Percentiles rank a stretch among this genome's conserved stretches.
Evolutionary conservation across 2,113 vertebrate genomes (phyloP).

Genomic region (Solea solea): DNA sequence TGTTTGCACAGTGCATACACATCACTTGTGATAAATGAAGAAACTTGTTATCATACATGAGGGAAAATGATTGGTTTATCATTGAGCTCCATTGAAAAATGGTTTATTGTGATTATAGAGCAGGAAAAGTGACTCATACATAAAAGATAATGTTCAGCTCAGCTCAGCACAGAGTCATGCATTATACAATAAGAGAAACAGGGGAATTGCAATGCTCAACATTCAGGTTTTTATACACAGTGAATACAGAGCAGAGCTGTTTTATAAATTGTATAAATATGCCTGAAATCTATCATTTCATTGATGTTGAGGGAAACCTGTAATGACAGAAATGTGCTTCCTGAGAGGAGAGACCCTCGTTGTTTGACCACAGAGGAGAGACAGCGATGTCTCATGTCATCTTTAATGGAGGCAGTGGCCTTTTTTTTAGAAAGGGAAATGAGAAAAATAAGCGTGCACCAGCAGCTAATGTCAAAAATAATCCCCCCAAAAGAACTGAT

Average conservation of each 20-base stretch:
- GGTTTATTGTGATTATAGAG: too few species aligned
- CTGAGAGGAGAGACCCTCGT: constrained; percentile 4
- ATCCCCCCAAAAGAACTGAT: too few species aligned
- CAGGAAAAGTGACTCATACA: neutral
- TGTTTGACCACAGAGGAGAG: neutral
- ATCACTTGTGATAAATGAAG: too few species aligned
- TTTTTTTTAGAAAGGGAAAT: too few species aligned
- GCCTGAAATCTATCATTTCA: neutral
- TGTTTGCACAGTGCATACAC: too few species aligned
- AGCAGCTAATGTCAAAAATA: too few species aligned
- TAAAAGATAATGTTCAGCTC: neutral
- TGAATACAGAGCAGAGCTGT: constrained; percentile 28
- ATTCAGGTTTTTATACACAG: neutral
- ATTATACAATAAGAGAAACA: neutral
- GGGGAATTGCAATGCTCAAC: neutral
- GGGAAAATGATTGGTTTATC: too few species aligned
- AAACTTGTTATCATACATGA: too few species aligned
- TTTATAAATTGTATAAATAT: constrained; percentile 12
- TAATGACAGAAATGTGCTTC: neutral
- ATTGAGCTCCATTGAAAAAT: too few species aligned
- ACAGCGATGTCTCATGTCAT: neutral
- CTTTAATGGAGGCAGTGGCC: too few species aligned
- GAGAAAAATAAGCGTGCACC: neutral
- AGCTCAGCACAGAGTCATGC: neutral
- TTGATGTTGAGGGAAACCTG: constrained; percentile 2